phyloP scores from a whole-genome alignment of 2,888 invertebrate species.

The Drosophila nr. perissopoda region DNA sequence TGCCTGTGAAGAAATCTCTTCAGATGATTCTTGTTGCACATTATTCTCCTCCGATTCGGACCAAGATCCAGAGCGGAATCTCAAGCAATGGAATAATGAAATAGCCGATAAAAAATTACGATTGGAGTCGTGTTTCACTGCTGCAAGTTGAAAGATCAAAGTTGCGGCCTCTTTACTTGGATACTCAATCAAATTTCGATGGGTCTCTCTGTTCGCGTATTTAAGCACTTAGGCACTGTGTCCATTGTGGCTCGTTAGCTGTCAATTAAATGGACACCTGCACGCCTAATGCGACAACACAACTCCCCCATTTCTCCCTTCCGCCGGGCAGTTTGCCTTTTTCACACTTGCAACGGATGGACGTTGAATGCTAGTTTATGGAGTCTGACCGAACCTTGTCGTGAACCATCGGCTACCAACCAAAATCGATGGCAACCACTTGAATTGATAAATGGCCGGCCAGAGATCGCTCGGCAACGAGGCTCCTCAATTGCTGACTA shows the following conservation, averaged over 20 bases:
- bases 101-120: background rate
- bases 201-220: conserved; percentile 22
- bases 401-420: conserved; percentile 52
- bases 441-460: conserved; percentile 74
- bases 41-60: background rate
- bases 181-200: conserved; percentile 63
- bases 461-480: conserved; percentile 56
- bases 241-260: conserved; percentile 69
- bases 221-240: conserved; percentile 30
- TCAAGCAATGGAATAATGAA: background rate
- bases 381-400: conserved; percentile 51
- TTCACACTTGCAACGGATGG: conserved; percentile 63
- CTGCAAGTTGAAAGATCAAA: conserved; percentile 20
- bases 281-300: conserved; percentile 66
- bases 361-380: conserved; percentile 44
- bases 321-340: conserved; percentile 33
- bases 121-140: background rate
- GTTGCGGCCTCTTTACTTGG: conserved; percentile 14
- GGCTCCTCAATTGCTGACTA: conserved; percentile 19
- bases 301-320: conserved; percentile 10
- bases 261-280: conserved; percentile 81
- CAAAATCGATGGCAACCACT: conserved; percentile 45
- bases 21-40: background rate
- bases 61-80: background rate
- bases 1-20: background rate